Base-by-base conservation (phyloP, 2,113 vertebrate genomes). In the Pleuronectes platessa region DNA sequence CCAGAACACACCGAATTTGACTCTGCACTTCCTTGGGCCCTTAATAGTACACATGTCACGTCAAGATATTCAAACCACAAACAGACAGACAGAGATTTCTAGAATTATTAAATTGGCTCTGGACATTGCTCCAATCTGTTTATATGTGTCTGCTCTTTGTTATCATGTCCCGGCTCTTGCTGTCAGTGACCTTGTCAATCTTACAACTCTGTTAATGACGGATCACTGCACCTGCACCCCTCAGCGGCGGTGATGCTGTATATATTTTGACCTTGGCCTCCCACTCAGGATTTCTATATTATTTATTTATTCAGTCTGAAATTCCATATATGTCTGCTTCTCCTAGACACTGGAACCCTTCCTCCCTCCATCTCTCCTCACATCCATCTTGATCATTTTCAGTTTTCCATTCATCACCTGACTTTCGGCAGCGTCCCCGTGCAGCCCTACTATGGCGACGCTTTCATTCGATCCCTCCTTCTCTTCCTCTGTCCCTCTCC, bases 151-250 rank as follows among this genome's bases (percentile, higher is more conserved):
- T 35, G 17, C 35, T 59, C 47, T 64, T 54, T 54, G 51, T 70
- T 70, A 71, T 71, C 49, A 68, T 72, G 53, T 79, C 60, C 76
- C 61, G 74, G 74, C 58, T 76, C 18, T 66, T 24, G 13, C 35
- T 26, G 31, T 78, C 55, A n/a, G 35, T 78, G 79, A 80, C 76
- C 72, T 84, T 86, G 77, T 83, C 68, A 59, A 10, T 24, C 56
- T 12, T 37, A 64, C 62, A 37, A 18, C 63, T 53, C 40, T 70
- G 47, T 62, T 76, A 74, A 40, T 64, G 55, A 14, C 20, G 2
- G 11, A 53, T 60, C 17, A 4, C 37, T 69, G 53, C 66, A 61
- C 61, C 74, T 54, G 35, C 68, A 54, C 23, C 63, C 17, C 37
- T 15, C 20, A 10, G n/a, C 73, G 47, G 58, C 54, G 40, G 8